Evolutionary conservation across 2,113 vertebrate species (phyloP).

Genomic region (Pomatostomus ruficeps): DNA sequence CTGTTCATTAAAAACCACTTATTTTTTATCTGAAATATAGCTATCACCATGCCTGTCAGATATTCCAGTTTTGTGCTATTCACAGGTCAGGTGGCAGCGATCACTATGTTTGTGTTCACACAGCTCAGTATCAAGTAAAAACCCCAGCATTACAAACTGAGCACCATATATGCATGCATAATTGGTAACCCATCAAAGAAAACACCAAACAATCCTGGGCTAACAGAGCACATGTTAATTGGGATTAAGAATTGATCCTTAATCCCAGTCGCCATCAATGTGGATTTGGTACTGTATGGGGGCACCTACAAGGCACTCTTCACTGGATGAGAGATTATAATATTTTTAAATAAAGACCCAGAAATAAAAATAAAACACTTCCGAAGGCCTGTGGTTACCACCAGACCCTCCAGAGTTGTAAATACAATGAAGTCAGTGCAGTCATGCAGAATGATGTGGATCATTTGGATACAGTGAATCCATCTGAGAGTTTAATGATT

Average conservation of each 20-base stretch:
- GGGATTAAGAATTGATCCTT: not conserved
- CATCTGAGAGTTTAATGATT: not conserved
- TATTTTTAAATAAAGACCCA: not conserved
- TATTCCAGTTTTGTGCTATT: not conserved
- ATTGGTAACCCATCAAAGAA: not conserved
- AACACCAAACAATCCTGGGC: not conserved
- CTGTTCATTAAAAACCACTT: not conserved
- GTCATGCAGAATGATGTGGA: not conserved
- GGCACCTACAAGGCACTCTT: not conserved
- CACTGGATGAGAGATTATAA: not conserved
- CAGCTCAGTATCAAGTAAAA: not conserved
- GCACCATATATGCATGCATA: fast-evolving
- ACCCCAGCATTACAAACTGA: not conserved
- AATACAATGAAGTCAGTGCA: not conserved
- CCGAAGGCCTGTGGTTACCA: not conserved
- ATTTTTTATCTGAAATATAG: not conserved
- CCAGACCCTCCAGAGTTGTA: not conserved
- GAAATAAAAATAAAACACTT: not conserved
- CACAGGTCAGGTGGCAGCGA: not conserved
- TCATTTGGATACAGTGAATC: not conserved
- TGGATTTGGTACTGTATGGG: not conserved
- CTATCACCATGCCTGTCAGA: not conserved
- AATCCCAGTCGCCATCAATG: not conserved
- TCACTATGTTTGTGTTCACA: not conserved
- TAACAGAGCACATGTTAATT: not conserved